A percentile compares a stretch with the other conserved stretches of the same genome.
Conservation (phyloP, 2,113 vertebrate genomes). For the Ramphastos sulfuratus region DNA sequence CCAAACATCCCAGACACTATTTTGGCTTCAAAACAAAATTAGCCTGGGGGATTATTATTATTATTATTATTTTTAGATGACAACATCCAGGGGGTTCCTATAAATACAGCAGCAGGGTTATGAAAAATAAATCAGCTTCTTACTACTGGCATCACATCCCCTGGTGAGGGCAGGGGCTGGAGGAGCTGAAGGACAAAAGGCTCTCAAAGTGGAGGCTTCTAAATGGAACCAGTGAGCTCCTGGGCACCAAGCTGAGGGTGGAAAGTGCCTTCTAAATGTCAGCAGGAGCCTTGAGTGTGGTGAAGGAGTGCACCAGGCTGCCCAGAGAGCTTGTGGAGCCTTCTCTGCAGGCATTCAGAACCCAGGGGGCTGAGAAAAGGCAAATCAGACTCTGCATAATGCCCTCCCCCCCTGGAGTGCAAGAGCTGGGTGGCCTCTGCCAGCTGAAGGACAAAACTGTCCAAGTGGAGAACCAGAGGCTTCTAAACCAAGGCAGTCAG, state of each 20-base stretch:
- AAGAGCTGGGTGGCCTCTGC: neutral
- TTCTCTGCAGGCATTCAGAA: no score
- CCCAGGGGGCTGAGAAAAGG: constrained; percentile 31
- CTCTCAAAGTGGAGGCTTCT: neutral
- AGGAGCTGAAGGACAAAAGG: neutral
- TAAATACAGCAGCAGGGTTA: constrained; percentile 19
- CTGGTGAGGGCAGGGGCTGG: neutral
- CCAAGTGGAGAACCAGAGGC: neutral
- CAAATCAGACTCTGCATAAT: constrained; percentile 36
- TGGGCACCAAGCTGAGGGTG: no score
- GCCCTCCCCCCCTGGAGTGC: neutral
- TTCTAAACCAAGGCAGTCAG: neutral
- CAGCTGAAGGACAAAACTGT: neutral
- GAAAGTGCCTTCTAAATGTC: no score
- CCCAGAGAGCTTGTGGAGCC: no score
- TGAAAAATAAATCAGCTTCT: constrained; percentile 52
- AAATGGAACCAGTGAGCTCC: neutral
- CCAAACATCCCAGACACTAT: neutral
- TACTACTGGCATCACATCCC: neutral
- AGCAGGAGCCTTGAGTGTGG: no score
- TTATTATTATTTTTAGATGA: neutral
- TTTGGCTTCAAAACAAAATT: constrained; percentile 30
- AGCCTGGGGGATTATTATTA: neutral
- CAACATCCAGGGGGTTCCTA: constrained; percentile 8
- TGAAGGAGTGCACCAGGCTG: no score